Conservation (phyloP, 2,888 invertebrate species). For the Cephalotes varians region DNA sequence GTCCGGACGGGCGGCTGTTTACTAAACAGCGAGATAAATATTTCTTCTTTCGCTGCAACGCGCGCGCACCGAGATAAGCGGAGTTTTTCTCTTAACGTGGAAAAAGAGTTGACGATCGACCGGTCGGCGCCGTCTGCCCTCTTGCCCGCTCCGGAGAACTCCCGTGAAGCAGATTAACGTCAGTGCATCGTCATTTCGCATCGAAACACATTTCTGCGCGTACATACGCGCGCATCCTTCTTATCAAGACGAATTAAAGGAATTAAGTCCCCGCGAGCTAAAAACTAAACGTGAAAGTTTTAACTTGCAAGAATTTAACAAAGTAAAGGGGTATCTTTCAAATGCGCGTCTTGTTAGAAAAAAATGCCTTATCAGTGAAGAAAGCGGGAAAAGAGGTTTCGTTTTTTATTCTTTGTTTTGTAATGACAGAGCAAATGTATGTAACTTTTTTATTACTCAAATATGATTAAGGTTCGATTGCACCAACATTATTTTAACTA, state of each 20-base stretch:
- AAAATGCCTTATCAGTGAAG: neutral
- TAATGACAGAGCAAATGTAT: neutral
- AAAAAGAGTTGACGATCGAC: slow-evolving; percentile 17
- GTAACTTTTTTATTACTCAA: neutral
- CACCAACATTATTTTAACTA: too few relatives aligned
- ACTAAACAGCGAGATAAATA: slow-evolving; percentile 80
- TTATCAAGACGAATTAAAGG: neutral
- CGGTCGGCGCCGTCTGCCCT: slow-evolving; percentile 9
- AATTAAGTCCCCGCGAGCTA: neutral
- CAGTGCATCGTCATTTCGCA: neutral
- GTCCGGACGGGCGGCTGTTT: slow-evolving; percentile 73
- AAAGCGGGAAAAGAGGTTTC: neutral
- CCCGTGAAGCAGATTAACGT: neutral
- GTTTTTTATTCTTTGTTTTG: neutral
- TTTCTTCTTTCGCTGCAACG: slow-evolving; percentile 62
- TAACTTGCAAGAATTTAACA: neutral
- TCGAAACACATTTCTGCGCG: neutral
- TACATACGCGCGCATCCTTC: neutral
- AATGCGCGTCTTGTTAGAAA: neutral
- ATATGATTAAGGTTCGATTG: too few relatives aligned
- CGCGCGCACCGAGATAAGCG: slow-evolving; percentile 61
- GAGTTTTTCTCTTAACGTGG: slow-evolving; percentile 50
- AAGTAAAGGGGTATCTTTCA: neutral
- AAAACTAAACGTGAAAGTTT: neutral
- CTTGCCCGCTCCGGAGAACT: neutral